Percentiles rank a stretch among this genome's conserved stretches.
Conservation (phyloP, 1,140 invertebrate genomes). For the Philotrypesis tridentata region DNA sequence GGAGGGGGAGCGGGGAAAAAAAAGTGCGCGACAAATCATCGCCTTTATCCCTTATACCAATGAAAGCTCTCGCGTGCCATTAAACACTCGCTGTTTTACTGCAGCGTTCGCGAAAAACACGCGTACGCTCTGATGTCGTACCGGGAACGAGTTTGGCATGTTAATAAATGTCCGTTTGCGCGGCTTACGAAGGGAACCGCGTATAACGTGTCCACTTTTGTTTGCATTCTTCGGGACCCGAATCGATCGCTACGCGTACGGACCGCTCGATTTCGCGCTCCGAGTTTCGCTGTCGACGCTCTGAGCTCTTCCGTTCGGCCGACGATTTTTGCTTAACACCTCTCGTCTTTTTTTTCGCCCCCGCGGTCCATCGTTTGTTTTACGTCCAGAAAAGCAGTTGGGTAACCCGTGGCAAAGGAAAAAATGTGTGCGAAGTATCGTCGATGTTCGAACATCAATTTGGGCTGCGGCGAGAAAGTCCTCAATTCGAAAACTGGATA, state of each 20-base stretch:
- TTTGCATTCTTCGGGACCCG: background rate
- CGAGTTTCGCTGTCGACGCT: background rate
- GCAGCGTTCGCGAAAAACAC: background rate
- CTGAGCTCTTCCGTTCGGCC: background rate
- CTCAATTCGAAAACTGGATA: background rate
- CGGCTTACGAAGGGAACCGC: too few species aligned
- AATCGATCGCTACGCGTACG: background rate
- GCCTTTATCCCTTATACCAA: background rate
- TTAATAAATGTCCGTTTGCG: background rate
- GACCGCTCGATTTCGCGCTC: background rate
- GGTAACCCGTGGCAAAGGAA: too few species aligned
- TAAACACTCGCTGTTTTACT: background rate
- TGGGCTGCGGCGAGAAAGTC: slow-evolving; percentile 3
- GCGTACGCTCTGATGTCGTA: background rate
- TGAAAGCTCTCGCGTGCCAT: background rate
- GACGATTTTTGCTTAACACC: background rate
- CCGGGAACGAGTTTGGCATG: background rate
- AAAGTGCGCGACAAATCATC: background rate
- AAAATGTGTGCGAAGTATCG: too few species aligned
- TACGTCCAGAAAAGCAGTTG: background rate
- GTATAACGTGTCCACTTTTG: background rate
- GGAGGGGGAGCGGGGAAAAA: too few species aligned
- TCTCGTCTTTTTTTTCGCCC: background rate
- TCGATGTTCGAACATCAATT: background rate
- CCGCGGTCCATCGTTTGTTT: too few species aligned